Percentiles rank a stretch among this genome's conserved stretches.
phyloP scores from a whole-genome alignment of 1,140 invertebrate species.

The Drosophila truncata region DNA sequence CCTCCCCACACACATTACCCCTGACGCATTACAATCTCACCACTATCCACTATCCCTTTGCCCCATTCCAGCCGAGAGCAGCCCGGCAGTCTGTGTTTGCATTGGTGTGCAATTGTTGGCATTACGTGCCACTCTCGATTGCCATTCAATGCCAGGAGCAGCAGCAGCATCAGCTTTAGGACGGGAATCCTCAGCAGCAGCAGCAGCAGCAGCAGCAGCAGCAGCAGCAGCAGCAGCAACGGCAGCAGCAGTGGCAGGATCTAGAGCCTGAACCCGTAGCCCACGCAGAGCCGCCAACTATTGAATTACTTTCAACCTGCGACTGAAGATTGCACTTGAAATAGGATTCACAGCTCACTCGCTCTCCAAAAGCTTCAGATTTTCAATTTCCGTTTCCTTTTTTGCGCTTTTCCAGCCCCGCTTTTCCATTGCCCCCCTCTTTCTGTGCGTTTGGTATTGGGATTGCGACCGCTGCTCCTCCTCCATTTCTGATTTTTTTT shows the following conservation, averaged over 20 bases:
- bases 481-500: conserved; percentile 7
- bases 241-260: conserved; percentile 2
- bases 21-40: conserved; percentile 36
- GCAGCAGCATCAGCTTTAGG: conserved; percentile 32
- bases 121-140: conserved; percentile 83
- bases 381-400: conserved; percentile 82
- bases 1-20: conserved; percentile 5
- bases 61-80: conserved; percentile 15
- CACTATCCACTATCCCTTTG: conserved; percentile 16
- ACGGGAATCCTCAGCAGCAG: conserved; percentile 29
- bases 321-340: conserved; percentile 83
- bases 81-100: conserved; percentile 62
- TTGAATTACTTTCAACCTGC: conserved; percentile 81
- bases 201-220: conserved; percentile 10
- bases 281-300: conserved; percentile 71
- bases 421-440: not conserved
- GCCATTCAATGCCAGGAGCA: conserved; percentile 74
- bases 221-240: conserved; percentile 14
- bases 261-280: conserved; percentile 12
- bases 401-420: conserved; percentile 45
- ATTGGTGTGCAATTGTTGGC: conserved; percentile 80
- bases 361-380: conserved; percentile 79
- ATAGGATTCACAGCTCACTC: conserved; percentile 83
- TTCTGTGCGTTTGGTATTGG: conserved; percentile 20
- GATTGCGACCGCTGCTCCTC: not conserved